Conservation (phyloP, 2,797 vertebrate genomes). For the Apodemus agrarius region DNA sequence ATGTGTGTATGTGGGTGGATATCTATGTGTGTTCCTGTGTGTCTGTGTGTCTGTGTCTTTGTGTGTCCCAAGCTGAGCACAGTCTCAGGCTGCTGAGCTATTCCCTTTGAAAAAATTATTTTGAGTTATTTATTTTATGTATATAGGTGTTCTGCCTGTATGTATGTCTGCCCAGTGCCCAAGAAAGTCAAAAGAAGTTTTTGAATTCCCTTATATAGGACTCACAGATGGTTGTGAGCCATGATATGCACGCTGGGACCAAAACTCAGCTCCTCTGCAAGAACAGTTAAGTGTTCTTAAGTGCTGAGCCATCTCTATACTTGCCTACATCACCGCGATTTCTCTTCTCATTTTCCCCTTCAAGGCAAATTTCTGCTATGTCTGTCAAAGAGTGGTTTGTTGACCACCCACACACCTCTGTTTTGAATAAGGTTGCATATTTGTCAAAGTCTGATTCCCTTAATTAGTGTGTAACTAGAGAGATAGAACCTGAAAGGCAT, state of each 20-base stretch:
- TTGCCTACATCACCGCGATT: background rate
- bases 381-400: background rate
- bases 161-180: background rate
- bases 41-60: background rate
- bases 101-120: background rate
- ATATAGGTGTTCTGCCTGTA: too few species aligned
- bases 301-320: too few species aligned
- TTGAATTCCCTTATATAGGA: background rate
- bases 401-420: background rate
- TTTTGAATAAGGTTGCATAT: constrained; percentile 37
- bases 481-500: constrained; percentile 2
- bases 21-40: background rate
- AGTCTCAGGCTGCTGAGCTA: background rate
- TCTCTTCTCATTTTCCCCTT: background rate
- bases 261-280: background rate
- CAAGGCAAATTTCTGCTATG: background rate
- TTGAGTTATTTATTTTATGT: background rate
- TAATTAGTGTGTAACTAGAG: constrained; percentile 30
- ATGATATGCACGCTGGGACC: background rate
- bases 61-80: background rate
- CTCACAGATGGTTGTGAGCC: background rate
- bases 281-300: background rate
- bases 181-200: background rate
- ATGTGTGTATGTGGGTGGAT: background rate
- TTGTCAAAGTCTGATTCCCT: constrained; percentile 22